Conservation (phyloP, 2,113 vertebrate species). For the Nannospalax galili region DNA sequence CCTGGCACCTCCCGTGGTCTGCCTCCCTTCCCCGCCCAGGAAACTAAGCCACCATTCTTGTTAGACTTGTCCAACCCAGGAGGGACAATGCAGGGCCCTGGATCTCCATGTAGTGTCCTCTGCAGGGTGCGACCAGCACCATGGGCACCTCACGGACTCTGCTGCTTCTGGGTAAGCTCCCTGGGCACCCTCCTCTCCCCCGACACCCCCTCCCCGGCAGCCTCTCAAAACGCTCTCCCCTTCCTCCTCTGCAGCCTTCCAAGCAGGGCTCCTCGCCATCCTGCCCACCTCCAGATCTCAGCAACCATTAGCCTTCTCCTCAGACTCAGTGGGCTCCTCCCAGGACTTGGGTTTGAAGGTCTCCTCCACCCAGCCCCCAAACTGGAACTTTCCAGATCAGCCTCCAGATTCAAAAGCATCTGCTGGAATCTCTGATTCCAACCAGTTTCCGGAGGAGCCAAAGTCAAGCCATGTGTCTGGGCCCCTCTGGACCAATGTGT, state of each 20-base stretch:
- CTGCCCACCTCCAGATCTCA: neutral
- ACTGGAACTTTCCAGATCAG: neutral
- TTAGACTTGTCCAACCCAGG: slow-evolving; percentile 40
- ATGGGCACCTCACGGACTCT: slow-evolving; percentile 63
- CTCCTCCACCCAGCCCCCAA: neutral
- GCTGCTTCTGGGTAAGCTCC: slow-evolving; percentile 77
- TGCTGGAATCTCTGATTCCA: neutral
- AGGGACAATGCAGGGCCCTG: neutral
- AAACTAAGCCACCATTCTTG: slow-evolving; percentile 77
- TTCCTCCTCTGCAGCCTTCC: slow-evolving; percentile 30
- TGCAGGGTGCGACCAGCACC: neutral
- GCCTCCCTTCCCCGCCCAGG: slow-evolving; percentile 71
- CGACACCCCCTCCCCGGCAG: neutral
- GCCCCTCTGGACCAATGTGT: neutral
- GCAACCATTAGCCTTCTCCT: neutral
- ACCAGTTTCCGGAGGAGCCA: neutral
- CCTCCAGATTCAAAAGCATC: neutral
- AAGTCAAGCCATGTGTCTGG: neutral
- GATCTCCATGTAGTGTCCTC: neutral
- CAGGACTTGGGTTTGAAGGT: neutral
- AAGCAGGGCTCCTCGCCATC: neutral
- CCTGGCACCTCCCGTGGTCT: slow-evolving; percentile 46
- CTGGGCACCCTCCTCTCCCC: neutral
- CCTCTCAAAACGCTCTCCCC: neutral
- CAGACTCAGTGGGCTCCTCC: neutral